Percentiles rank a stretch among this genome's conserved stretches.
Conservation (phyloP, 2,888 invertebrate genomes). For the Ectropis crepuscularia region DNA sequence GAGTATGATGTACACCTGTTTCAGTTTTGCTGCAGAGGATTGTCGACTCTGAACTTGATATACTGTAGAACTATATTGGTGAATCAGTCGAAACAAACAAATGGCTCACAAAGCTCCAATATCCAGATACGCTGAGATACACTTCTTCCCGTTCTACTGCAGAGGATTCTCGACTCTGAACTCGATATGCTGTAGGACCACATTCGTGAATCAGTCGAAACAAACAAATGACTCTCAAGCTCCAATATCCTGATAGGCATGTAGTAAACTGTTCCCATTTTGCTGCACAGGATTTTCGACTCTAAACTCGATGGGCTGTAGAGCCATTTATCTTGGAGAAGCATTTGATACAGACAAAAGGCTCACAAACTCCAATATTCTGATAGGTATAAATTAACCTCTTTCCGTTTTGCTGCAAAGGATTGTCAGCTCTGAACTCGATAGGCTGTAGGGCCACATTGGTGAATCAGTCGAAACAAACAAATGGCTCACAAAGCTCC, state of each 20-base stretch:
- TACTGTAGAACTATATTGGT: no score
- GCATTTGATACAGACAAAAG: no score
- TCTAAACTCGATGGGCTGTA: no score
- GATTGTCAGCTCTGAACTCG: not conserved
- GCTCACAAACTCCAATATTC: not conserved
- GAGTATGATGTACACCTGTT: no score
- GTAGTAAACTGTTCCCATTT: no score
- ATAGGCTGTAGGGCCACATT: no score
- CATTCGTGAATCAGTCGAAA: not conserved
- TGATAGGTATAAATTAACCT: not conserved
- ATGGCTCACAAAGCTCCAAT: constrained; percentile 92
- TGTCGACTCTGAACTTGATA: not conserved
- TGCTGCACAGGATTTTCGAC: no score
- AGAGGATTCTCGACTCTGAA: not conserved
- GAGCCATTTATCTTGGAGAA: no score
- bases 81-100: not conserved
- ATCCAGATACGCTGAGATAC: constrained; percentile 93
- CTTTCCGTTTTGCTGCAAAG: not conserved
- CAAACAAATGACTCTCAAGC: constrained; percentile 67
- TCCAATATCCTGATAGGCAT: no score
- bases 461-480: not conserved
- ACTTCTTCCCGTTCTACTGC: constrained; percentile 85
- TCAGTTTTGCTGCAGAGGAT: not conserved
- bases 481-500: constrained; percentile 90
- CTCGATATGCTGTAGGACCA: no score